These are phyloP conservation scores for Ptychodera flava DNA, from an alignment of 35 echinoderm and acorn worm species.

Conservation along the genomic window DNA sequence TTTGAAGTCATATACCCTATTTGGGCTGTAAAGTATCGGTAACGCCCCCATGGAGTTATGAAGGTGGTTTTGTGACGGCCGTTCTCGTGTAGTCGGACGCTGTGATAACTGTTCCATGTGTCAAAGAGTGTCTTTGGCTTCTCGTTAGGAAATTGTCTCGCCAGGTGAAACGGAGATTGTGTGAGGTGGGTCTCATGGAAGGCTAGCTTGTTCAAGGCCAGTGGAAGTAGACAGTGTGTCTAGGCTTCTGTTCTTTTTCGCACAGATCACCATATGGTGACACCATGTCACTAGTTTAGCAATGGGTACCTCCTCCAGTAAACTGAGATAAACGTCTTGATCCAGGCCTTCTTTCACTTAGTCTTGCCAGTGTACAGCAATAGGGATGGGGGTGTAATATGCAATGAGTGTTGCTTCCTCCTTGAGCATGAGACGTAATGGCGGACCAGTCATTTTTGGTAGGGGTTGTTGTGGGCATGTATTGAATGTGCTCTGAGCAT, in stretches of 20 bases:
- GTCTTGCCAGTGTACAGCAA: slow-evolving; percentile 43
- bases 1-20: slow-evolving; percentile 38
- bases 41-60: slow-evolving; percentile 57
- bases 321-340: slow-evolving; percentile 32
- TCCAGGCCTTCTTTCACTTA: slow-evolving; percentile 51
- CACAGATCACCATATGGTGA: too few relatives aligned
- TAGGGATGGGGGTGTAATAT: slow-evolving; percentile 32
- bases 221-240: too few relatives aligned
- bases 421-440: slow-evolving; percentile 26
- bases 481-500: too few relatives aligned
- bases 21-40: slow-evolving; percentile 42
- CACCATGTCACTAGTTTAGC: too few relatives aligned
- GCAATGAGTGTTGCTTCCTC: slow-evolving; percentile 20
- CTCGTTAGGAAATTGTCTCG: slow-evolving; percentile 8
- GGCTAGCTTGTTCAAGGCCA: slow-evolving; percentile 12
- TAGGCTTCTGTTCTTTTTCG: too few relatives aligned
- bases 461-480: neutral
- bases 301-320: slow-evolving; percentile 47
- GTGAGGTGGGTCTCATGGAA: slow-evolving; percentile 38
- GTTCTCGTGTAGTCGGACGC: slow-evolving; percentile 22
- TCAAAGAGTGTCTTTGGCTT: slow-evolving; percentile 30
- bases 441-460: slow-evolving; percentile 32
- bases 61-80: neutral
- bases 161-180: slow-evolving; percentile 29
- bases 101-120: too few relatives aligned